These are phyloP conservation scores for Nudaria mundana DNA, from an alignment of 2,888 invertebrate species.

Conservation along the genomic window DNA sequence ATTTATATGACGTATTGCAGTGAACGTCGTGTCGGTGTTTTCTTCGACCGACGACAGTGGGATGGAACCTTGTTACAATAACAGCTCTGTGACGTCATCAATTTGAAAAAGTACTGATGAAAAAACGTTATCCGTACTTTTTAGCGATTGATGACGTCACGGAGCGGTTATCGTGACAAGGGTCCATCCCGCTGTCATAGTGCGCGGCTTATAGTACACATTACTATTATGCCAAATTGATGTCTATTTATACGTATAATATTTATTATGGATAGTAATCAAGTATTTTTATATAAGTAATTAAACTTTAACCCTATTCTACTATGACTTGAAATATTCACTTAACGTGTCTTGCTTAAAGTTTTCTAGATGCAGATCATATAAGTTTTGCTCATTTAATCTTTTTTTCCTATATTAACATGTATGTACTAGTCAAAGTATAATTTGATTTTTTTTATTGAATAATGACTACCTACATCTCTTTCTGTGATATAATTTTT, in stretches of 20 bases:
- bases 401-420: slow-evolving; percentile 41
- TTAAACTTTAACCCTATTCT: slow-evolving; percentile 24
- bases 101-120: no score
- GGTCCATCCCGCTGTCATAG: no score
- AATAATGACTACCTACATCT: slow-evolving; percentile 50
- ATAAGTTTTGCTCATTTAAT: slow-evolving; percentile 43
- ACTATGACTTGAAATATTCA: slow-evolving; percentile 18
- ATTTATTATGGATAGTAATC: slow-evolving; percentile 35
- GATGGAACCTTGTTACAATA: no score
- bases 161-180: no score
- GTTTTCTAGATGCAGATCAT: slow-evolving; percentile 18
- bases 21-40: slow-evolving; percentile 23
- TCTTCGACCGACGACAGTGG: no score
- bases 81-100: no score
- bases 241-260: slow-evolving; percentile 33
- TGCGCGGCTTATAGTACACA: no score
- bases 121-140: no score
- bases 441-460: slow-evolving; percentile 56
- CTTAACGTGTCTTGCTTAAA: slow-evolving; percentile 13
- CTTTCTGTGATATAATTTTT: slow-evolving; percentile 71
- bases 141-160: no score
- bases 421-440: slow-evolving; percentile 69
- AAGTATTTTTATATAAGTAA: slow-evolving; percentile 41
- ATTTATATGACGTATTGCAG: slow-evolving; percentile 42
- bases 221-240: slow-evolving; percentile 12